phyloP scores from a whole-genome alignment of 2,888 invertebrate species.

The Acanthopleura granulata region DNA sequence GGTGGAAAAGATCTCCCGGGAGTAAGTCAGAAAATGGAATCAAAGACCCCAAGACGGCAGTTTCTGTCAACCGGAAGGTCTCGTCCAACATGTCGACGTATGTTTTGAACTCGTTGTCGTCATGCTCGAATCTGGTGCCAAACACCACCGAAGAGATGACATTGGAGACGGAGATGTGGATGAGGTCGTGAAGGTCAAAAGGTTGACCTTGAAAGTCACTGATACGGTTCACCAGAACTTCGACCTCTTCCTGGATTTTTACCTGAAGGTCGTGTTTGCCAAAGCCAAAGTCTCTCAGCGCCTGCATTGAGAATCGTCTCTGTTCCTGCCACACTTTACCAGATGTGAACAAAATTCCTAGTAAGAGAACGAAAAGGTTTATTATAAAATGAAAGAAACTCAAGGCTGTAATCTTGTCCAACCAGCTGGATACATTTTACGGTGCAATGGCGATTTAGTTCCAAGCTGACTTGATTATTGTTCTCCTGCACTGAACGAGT shows the following conservation, averaged over 20 bases:
- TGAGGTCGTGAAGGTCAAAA: not conserved
- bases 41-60: not conserved
- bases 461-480: too few species aligned
- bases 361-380: too few species aligned
- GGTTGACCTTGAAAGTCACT: not conserved
- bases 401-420: too few species aligned
- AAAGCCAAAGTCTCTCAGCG: slow-evolving; percentile 13
- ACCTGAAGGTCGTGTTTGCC: not conserved
- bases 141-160: not conserved
- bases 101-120: not conserved
- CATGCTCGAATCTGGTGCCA: not conserved
- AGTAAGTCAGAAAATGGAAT: not conserved
- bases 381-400: too few species aligned
- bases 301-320: not conserved
- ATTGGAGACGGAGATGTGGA: not conserved
- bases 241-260: slow-evolving; percentile 5
- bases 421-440: too few species aligned
- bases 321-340: slow-evolving; percentile 12
- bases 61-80: not conserved
- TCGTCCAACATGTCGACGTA: not conserved
- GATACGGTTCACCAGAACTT: not conserved
- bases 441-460: too few species aligned
- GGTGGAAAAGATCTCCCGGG: not conserved
- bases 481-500: too few species aligned
- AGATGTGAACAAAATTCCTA: not conserved